Evolutionary conservation across 2,888 invertebrate genomes (phyloP).

Genomic region (Endotricha flammealis): DNA sequence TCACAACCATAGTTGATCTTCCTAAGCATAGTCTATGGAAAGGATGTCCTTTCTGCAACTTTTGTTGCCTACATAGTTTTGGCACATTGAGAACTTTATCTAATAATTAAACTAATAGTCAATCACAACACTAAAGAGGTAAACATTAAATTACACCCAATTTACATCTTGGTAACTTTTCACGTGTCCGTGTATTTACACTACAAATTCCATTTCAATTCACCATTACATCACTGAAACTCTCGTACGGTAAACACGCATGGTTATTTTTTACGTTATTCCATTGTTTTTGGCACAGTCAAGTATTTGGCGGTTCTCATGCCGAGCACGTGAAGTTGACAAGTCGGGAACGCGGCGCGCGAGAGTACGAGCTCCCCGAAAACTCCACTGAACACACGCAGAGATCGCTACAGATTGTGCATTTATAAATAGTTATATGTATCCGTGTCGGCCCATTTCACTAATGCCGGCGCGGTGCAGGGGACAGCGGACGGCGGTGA

Average conservation of each 20-base stretch:
- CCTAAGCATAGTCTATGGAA: conserved; percentile 34
- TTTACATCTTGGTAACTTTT: conserved; percentile 60
- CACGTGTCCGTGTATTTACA: conserved; percentile 26
- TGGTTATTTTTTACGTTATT: conserved; percentile 43
- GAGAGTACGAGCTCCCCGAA: conserved; percentile 42
- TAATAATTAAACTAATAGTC: conserved; percentile 49
- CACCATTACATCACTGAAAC: conserved; percentile 43
- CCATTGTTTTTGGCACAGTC: conserved; percentile 59
- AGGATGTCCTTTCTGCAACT: conserved; percentile 26
- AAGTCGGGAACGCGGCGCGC: conserved; percentile 36
- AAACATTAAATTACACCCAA: conserved; percentile 61
- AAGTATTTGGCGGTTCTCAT: conserved; percentile 49
- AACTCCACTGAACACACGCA: conserved; percentile 49
- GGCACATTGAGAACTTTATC: conserved; percentile 26
- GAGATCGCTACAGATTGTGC: conserved; percentile 43
- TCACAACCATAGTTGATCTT: conserved; percentile 63
- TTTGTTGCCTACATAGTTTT: conserved; percentile 43
- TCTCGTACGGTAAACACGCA: conserved; percentile 32
- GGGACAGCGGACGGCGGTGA: conserved; percentile 53
- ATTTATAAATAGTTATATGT: conserved; percentile 69
- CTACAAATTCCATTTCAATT: conserved; percentile 42
- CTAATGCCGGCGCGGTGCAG: conserved; percentile 44
- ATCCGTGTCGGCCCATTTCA: conserved; percentile 50
- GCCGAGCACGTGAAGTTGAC: conserved; percentile 44
- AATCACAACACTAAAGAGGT: conserved; percentile 77